A percentile compares a stretch with the other conserved stretches of the same genome.
phyloP scores from a whole-genome alignment of 1,140 invertebrate species.

The Bombus polaris region DNA sequence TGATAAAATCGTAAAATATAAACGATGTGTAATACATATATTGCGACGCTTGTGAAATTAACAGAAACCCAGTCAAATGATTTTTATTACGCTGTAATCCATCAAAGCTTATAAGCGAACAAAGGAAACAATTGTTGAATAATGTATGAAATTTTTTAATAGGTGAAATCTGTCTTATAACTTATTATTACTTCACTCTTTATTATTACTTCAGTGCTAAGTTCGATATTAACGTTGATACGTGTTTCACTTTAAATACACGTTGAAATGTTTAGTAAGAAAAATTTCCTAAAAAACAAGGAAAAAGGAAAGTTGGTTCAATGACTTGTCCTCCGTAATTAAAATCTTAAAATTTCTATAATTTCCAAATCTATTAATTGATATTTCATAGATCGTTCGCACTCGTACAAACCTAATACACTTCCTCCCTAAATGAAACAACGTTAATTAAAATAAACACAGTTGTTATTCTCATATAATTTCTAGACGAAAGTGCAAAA shows the following conservation, averaged over 20 bases:
- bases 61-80: background rate
- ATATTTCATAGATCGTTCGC: background rate
- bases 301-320: too few relatives aligned
- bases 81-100: background rate
- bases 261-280: too few relatives aligned
- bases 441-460: background rate
- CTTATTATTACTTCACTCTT: background rate
- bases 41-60: background rate
- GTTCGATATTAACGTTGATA: slow-evolving; percentile 14
- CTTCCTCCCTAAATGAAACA: background rate
- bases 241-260: background rate
- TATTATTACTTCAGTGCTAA: too few relatives aligned
- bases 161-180: background rate
- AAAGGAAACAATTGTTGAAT: background rate
- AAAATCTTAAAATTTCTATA: background rate
- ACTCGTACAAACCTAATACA: background rate
- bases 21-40: background rate
- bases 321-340: too few relatives aligned
- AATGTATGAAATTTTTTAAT: background rate
- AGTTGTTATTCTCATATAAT: too few relatives aligned
- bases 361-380: background rate
- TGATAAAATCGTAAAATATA: background rate
- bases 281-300: too few relatives aligned
- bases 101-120: background rate
- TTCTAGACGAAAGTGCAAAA: too few relatives aligned